Evolutionary conservation across 1,140 invertebrate species (phyloP).

Genomic region (Drosophila lini): DNA sequence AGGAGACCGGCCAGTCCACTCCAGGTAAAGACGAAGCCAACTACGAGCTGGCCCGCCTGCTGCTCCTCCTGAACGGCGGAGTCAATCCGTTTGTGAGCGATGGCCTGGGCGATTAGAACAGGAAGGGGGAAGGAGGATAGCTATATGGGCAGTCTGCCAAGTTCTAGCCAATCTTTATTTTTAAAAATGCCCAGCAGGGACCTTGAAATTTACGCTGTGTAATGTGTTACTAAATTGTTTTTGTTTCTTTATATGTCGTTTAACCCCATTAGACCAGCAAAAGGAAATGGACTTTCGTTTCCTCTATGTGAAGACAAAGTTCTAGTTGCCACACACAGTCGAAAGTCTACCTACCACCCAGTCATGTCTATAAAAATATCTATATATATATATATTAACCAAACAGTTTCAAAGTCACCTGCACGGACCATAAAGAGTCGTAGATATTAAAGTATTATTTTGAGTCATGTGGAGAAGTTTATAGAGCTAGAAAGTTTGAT

Average conservation of each 20-base stretch:
- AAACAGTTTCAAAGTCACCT: conserved; percentile 50
- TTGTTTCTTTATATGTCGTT: conserved; percentile 45
- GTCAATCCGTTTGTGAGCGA: conserved; percentile 65
- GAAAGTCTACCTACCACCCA: conserved; percentile 26
- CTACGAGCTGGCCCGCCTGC: conserved; percentile 70
- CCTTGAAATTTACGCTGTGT: conserved; percentile 62
- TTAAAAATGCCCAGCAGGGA: conserved; percentile 70
- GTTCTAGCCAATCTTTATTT: conserved; percentile 46
- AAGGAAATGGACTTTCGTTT: conserved; percentile 78
- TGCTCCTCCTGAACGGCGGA: conserved; percentile 67
- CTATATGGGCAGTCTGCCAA: conserved; percentile 48
- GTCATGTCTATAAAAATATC: conserved; percentile 37
- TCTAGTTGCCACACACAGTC: conserved; percentile 50
- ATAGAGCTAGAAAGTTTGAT: background rate
- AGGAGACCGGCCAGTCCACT: conserved; percentile 91
- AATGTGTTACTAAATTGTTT: conserved; percentile 38
- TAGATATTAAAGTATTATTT: conserved; percentile 45
- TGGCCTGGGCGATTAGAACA: conserved; percentile 45
- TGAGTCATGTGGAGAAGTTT: conserved; percentile 6
- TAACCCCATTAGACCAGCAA: conserved; percentile 54
- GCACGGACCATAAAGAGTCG: conserved; percentile 27
- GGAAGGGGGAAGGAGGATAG: background rate
- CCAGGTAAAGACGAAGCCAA: conserved; percentile 87
- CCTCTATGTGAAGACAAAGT: conserved; percentile 72
- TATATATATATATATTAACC: conserved; percentile 28